Conservation (phyloP, 2,113 vertebrate genomes). For the Heterotilapia buettikoferi region DNA sequence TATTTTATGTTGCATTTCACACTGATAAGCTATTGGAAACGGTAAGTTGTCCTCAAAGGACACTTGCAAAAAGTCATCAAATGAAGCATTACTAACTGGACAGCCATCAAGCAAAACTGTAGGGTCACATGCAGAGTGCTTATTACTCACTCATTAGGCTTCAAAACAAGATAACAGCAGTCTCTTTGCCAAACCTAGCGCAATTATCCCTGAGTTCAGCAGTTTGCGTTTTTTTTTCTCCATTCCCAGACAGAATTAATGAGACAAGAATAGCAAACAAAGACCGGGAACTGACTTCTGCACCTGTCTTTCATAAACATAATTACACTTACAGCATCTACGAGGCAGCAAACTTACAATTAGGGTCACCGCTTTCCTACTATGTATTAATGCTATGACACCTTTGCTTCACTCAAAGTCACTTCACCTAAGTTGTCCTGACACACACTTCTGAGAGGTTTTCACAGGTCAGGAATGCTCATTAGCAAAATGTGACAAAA, state of each 20-base stretch:
- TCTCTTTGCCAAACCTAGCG: background rate
- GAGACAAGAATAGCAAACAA: slow-evolving; percentile 10
- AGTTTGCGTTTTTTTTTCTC: background rate
- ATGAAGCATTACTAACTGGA: slow-evolving; percentile 29
- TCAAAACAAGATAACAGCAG: slow-evolving; percentile 6
- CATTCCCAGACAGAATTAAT: background rate
- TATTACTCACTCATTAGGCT: slow-evolving; percentile 3
- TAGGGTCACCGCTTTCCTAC: background rate
- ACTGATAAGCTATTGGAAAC: background rate
- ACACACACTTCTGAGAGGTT: background rate
- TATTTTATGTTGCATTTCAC: slow-evolving; percentile 43
- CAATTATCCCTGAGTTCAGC: slow-evolving; percentile 13
- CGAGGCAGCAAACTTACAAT: background rate
- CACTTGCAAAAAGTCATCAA: background rate
- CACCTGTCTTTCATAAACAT: slow-evolving; percentile 26
- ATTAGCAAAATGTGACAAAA: background rate
- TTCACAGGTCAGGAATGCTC: background rate
- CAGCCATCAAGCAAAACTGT: background rate
- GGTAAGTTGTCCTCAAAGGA: slow-evolving; percentile 27
- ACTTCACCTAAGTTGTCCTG: background rate
- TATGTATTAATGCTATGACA: background rate
- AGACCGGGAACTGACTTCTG: background rate
- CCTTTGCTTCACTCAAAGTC: background rate
- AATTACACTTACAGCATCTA: background rate
- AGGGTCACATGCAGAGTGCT: background rate